Base-by-base conservation (phyloP, 2,888 invertebrate species). In the Drosophila anceps region DNA sequence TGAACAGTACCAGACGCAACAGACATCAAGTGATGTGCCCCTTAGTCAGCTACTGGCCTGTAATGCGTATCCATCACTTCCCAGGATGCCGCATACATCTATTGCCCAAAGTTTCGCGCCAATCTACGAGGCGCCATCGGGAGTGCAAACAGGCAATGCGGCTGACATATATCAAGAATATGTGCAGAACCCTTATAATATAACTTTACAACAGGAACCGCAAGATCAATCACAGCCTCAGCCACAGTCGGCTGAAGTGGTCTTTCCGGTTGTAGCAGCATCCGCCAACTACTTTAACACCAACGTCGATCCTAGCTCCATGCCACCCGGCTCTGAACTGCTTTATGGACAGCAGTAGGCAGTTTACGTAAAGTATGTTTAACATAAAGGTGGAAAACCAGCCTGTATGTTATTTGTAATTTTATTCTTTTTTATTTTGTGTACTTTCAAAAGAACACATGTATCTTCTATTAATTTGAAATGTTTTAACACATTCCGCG, bases 231-330 rank as follows among this genome's bases (percentile, higher is more conserved):
- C 12, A 18, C 65, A 82, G 62, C 65, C 68, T 63, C 60, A 50
- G 59, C 73, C 31, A 4, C 69, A 60, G 31, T 44, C 62, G n/a
- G 24, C 44, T 41, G 57, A 72, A 3, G 27, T 43, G 9, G 29
- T 44, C 2, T 70, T 69, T 60, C 69, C 95, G 5, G 70, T 75
- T 64, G 75, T 80, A 37, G 72, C 82, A 43, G 77, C 90, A 78
- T 95, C 95, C 79, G 94, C 95, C 0, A 95, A 94, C 87, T 96
- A 96, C 90, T 96, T 96, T 84, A 94, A 94, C 35, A 93, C 94
- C 1, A 93, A 93, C 4, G 94, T 94, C 48, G 94, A 94, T 46
- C 94, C 94, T 13, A 92, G 92, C 69, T 90, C 91, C 69, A 94
- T 94, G 72, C 94, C 95, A 7, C 94, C 94, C 0, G 95, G 95